Percentiles rank a stretch among this genome's conserved stretches.
These are phyloP conservation scores for Enteromius thamalakanensis DNA, from an alignment of 2,797 vertebrate species.

Conservation along the genomic window DNA sequence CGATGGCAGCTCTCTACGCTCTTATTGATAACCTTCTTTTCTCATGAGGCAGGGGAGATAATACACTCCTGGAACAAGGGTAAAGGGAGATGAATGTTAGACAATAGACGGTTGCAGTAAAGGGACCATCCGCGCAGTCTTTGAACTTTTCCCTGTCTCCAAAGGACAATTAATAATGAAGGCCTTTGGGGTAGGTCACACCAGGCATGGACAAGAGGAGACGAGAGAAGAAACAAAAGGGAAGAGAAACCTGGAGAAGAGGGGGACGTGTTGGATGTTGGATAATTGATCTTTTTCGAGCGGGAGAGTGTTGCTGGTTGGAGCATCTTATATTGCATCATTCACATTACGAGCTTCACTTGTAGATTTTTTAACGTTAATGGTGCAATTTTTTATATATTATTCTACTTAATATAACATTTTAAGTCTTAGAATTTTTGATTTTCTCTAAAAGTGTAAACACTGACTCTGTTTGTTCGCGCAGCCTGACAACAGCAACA, in stretches of 20 bases:
- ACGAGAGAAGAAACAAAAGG: conserved; percentile 67
- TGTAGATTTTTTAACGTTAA: not conserved
- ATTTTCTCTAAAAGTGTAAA: conserved; percentile 2
- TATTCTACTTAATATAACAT: not conserved
- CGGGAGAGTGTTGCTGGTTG: conserved; percentile 34
- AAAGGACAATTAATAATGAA: conserved; percentile 85
- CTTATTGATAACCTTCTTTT: conserved; percentile 66
- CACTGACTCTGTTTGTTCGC: not conserved
- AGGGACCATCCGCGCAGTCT: conserved; percentile 71
- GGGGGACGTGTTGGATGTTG: conserved; percentile 55
- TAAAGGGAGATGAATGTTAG: conserved; percentile 82
- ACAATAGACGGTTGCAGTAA: conserved; percentile 80
- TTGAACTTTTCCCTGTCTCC: conserved; percentile 64
- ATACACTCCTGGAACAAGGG: conserved; percentile 73
- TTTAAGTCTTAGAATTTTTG: not conserved
- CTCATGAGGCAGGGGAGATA: conserved; percentile 60
- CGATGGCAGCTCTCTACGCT: conserved; percentile 49
- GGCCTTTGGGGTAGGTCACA: conserved; percentile 85
- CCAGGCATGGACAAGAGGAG: conserved; percentile 66
- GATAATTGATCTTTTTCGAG: conserved; percentile 54
- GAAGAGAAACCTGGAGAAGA: conserved; percentile 47
- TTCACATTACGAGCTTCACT: conserved; percentile 16
- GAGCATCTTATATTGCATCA: conserved; percentile 23
- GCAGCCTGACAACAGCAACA: conserved; percentile 8
- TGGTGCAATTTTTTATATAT: not conserved